phyloP scores from a whole-genome alignment of 2,113 vertebrate genomes.

The Oplegnathus fasciatus region DNA sequence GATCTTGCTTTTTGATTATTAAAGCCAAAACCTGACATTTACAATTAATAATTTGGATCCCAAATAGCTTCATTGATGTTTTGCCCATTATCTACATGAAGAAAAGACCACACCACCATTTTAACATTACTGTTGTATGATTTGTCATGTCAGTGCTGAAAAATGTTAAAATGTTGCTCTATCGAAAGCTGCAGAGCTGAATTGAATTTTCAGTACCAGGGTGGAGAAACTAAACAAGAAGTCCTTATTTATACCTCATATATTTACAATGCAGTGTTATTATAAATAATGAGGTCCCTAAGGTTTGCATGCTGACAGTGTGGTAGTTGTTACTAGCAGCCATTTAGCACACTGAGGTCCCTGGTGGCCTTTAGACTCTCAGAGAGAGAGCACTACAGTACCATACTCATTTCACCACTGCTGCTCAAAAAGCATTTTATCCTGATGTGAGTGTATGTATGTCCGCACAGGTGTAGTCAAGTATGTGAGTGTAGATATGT shows the following conservation, averaged over 20 bases:
- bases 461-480: slow-evolving; percentile 19
- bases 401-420: slow-evolving; percentile 6
- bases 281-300: slow-evolving; percentile 71
- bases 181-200: background rate
- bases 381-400: background rate
- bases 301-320: slow-evolving; percentile 64
- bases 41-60: background rate
- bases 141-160: slow-evolving; percentile 1
- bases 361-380: slow-evolving; percentile 38
- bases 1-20: background rate
- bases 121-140: background rate
- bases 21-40: background rate
- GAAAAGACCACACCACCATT: background rate
- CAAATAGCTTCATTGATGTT: background rate
- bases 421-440: slow-evolving; percentile 23
- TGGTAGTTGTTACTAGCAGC: slow-evolving; percentile 58
- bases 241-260: slow-evolving; percentile 50
- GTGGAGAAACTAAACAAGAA: slow-evolving; percentile 42
- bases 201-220: slow-evolving; percentile 19
- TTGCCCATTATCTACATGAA: background rate
- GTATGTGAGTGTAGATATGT: background rate
- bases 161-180: slow-evolving; percentile 1
- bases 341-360: slow-evolving; percentile 47
- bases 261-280: slow-evolving; percentile 62
- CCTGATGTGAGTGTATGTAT: slow-evolving; percentile 11